Conservation (phyloP, 2,797 vertebrate species). For the Lepus oiostolus region DNA sequence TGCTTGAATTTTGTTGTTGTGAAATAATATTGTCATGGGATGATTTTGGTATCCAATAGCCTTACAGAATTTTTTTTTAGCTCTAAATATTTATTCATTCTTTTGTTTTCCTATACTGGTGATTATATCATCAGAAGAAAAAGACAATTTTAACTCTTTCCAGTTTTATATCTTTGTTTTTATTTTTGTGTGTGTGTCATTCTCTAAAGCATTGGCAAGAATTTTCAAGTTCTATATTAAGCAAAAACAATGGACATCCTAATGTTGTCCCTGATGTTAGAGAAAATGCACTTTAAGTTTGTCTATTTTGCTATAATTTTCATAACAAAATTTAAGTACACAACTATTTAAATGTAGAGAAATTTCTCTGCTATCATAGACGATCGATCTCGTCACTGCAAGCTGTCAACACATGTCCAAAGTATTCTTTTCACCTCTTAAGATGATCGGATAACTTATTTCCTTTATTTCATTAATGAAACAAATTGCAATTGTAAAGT, state of each 20-base stretch:
- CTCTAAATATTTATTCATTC: not conserved
- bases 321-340: not conserved
- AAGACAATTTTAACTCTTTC: not conserved
- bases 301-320: not conserved
- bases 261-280: not conserved
- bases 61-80: no score
- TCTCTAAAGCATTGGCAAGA: not conserved
- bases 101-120: not conserved
- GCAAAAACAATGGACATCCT: not conserved
- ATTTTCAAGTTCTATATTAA: no score
- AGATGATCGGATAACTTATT: not conserved
- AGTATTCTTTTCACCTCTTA: not conserved
- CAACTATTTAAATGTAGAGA: not conserved
- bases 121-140: not conserved
- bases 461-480: not conserved
- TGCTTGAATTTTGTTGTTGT: not conserved
- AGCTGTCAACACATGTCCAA: not conserved
- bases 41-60: not conserved
- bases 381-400: not conserved
- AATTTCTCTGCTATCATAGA: not conserved
- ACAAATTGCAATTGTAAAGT: not conserved
- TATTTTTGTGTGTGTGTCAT: not conserved
- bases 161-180: no score
- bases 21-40: not conserved
- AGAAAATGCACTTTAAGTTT: not conserved